Base-by-base conservation (phyloP, 53 echinoderm and acorn worm species). In the Hippasteria phrygiana region DNA sequence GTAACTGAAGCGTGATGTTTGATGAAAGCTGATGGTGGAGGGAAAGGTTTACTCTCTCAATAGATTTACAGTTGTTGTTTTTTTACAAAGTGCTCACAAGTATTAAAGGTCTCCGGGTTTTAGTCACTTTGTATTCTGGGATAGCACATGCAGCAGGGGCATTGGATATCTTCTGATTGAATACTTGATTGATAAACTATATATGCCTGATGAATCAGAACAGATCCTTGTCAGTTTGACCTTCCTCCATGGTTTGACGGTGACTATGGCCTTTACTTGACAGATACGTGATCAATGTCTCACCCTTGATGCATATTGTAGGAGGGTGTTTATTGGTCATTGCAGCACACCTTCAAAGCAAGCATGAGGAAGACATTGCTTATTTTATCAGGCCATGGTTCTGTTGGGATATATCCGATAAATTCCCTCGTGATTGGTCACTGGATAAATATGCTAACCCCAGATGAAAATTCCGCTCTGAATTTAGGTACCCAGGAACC, bases 281-380 rank as follows among this genome's bases (percentile, higher is more conserved):
- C n/a, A n/a, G 4, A 20, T 56, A 62, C 20, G 20, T 71, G 34
- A 36, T 4, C 3, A 16, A 4, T 2, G 35, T 37, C 20, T 37
- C 24, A 40, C 72, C 22, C 17, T 29, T 45, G 22, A 24, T 32
- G 55, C 40, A 22, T 55, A 18, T 62, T 79, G 62, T 53, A 59
- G 62, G 6, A 20, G 38, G 40, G 62, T 42, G 59, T 40, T 79
- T 79, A 79, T 79, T n/a, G 45, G 29, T 62, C 22, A 79, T 24
- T 20, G 62, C 39, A 36, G 13, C 39, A 53, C 79, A 79, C 38
- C 62, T 74, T 74, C 0, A 20, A 18, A 28, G 26, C 48, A 18
- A 55, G n/a, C n/a, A 42, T 55, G 5, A 74, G 22, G 9, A 33
- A 36, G 14, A 67, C 18, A 36, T 33, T 67, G 35, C 69, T 35